Evolutionary conservation across 2,797 vertebrate species (phyloP).

Genomic region (Lerista edwardsae): DNA sequence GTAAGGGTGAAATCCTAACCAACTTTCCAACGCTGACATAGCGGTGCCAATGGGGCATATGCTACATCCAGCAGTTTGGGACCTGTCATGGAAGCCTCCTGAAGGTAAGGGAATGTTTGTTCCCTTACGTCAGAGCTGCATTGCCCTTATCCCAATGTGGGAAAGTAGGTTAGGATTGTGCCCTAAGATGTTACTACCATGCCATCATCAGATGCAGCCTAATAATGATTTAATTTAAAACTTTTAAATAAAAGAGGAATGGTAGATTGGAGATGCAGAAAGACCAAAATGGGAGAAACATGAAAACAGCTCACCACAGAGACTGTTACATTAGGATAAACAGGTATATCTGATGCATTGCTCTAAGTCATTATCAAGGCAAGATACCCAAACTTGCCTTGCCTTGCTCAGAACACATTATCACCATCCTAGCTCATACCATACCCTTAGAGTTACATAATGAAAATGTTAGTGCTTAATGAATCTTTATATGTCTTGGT

Average conservation of each 20-base stretch:
- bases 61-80: too few species aligned
- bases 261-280: not conserved
- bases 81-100: too few species aligned
- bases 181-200: not conserved
- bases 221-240: not conserved
- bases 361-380: not conserved
- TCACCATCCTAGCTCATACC: not conserved
- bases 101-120: too few species aligned
- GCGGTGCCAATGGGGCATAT: too few species aligned
- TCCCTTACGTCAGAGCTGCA: too few species aligned
- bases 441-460: not conserved
- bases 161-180: too few species aligned
- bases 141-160: too few species aligned
- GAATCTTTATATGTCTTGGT: slow-evolving; percentile 10
- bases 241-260: not conserved
- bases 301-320: not conserved
- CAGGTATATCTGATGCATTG: not conserved
- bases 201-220: not conserved
- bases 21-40: too few species aligned
- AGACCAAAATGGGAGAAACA: not conserved
- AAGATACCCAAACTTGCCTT: not conserved
- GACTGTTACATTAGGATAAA: not conserved
- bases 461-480: not conserved
- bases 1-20: too few species aligned
- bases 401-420: not conserved